Evolutionary conservation across 1,140 invertebrate genomes (phyloP).

Genomic region (Euwallacea fornicatus): DNA sequence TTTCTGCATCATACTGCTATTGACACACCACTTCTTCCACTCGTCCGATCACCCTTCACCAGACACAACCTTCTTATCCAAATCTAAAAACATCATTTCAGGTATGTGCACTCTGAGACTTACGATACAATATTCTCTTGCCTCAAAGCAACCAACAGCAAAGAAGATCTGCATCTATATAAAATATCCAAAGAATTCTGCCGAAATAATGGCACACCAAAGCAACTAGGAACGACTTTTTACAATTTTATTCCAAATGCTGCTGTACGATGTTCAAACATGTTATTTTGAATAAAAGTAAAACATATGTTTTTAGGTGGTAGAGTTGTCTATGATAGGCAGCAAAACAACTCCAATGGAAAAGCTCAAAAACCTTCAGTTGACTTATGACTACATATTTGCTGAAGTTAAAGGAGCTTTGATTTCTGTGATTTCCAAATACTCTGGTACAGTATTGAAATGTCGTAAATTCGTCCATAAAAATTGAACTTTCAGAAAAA

Average conservation of each 20-base stretch:
- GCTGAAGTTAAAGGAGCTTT: conserved; percentile 49
- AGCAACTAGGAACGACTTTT: conserved; percentile 41
- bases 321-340: conserved; percentile 48
- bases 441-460: conserved; percentile 34
- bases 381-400: conserved; percentile 48
- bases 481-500: conserved; percentile 39
- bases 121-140: conserved; percentile 37
- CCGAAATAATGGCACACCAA: conserved; percentile 37
- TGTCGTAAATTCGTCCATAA: not conserved
- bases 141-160: conserved; percentile 27
- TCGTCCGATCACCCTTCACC: no score
- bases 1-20: no score
- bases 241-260: conserved; percentile 42
- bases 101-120: conserved; percentile 39
- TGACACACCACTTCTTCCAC: no score
- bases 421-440: conserved; percentile 43
- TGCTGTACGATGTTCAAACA: conserved; percentile 39
- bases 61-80: no score
- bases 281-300: not conserved
- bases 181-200: conserved; percentile 39
- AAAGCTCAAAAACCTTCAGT: conserved; percentile 47
- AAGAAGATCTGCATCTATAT: conserved; percentile 41
- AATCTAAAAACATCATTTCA: conserved; percentile 21
- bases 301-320: conserved; percentile 41
- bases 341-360: conserved; percentile 43